Percentiles rank a stretch among this genome's conserved stretches.
phyloP scores from a whole-genome alignment of 2,113 vertebrate genomes.

The Apodemus sylvaticus region DNA sequence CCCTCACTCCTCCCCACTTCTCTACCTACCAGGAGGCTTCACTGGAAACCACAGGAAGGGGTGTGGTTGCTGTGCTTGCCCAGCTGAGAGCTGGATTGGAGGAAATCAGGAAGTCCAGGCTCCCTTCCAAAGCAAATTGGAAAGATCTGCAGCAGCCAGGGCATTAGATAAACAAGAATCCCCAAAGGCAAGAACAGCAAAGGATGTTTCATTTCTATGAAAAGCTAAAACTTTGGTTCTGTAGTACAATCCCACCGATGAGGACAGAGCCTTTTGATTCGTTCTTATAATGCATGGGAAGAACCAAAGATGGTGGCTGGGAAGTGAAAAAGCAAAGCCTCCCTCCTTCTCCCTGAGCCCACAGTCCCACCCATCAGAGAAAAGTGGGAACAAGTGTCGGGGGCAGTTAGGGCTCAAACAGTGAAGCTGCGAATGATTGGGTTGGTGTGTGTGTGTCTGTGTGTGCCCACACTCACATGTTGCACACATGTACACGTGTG shows the following conservation, averaged over 20 bases:
- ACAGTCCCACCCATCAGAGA: not conserved
- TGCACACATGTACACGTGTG: rapidly evolving
- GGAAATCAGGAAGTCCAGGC: constrained; percentile 60
- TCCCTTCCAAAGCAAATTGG: constrained; percentile 19
- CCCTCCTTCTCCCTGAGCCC: too few species aligned
- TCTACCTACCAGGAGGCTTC: not conserved
- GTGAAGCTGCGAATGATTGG: not conserved
- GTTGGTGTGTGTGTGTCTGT: not conserved
- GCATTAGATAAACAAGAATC: constrained; percentile 26
- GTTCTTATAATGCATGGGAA: not conserved
- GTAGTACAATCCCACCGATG: not conserved
- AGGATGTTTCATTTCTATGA: not conserved
- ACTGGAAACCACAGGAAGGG: constrained; percentile 69
- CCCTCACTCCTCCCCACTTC: not conserved
- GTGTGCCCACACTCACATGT: not conserved
- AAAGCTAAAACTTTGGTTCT: constrained; percentile 35
- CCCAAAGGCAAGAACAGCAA: not conserved
- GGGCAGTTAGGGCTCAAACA: not conserved
- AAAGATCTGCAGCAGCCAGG: constrained; percentile 27
- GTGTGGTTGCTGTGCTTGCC: not conserved
- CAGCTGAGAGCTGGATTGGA: not conserved
- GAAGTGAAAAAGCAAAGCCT: not conserved
- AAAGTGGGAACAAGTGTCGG: not conserved
- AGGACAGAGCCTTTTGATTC: not conserved
- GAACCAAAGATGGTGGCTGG: not conserved